Conservation (phyloP, 2,797 vertebrate species). For the Vespertilio murinus region DNA sequence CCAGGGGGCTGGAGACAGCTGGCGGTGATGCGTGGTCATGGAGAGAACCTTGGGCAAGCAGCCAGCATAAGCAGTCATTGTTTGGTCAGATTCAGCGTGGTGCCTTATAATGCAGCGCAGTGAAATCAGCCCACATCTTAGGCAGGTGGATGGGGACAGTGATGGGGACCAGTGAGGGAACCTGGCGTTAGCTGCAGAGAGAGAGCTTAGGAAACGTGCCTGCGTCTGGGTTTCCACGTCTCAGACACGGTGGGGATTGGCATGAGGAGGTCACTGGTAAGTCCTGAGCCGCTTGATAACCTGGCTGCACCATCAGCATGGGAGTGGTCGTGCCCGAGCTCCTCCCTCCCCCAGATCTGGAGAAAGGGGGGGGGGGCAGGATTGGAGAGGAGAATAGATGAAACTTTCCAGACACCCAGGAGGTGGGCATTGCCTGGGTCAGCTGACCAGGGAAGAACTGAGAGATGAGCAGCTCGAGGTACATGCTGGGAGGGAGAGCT, state of each 20-base stretch:
- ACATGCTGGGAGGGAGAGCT: background rate
- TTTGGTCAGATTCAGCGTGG: background rate
- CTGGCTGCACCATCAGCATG: no score
- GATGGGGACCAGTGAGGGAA: background rate
- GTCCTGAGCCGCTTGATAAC: background rate
- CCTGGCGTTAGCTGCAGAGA: background rate
- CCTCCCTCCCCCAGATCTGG: background rate
- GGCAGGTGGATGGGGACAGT: background rate
- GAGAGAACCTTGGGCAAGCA: background rate
- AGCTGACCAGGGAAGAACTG: no score
- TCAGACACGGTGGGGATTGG: no score
- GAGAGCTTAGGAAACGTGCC: background rate
- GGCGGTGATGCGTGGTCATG: rapidly evolving
- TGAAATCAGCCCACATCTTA: background rate
- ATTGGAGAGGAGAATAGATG: background rate
- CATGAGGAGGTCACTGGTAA: background rate
- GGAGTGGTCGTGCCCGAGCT: no score
- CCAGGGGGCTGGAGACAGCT: background rate
- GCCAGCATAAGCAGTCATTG: background rate
- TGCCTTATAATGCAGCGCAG: background rate
- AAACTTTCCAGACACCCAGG: background rate
- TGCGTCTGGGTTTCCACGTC: no score
- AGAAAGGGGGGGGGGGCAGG: no score
- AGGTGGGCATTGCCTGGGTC: background rate
- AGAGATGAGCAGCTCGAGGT: background rate